Evolutionary conservation across 2,797 vertebrate genomes (phyloP).

Genomic region (Pampus argenteus): DNA sequence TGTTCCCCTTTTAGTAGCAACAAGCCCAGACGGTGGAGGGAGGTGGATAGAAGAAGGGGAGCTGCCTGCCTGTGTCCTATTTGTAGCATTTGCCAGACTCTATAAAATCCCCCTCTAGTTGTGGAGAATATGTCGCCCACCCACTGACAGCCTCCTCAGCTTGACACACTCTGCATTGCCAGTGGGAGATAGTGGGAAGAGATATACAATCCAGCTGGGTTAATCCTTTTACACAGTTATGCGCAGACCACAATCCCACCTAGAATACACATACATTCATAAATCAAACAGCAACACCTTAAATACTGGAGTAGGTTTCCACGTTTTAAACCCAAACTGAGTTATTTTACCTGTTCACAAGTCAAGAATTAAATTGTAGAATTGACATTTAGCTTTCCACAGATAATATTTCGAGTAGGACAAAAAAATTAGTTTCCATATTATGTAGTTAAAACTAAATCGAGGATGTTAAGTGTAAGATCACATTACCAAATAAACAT

Average conservation of each 20-base stretch:
- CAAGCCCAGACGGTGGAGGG: conserved; percentile 69
- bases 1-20: conserved; percentile 73
- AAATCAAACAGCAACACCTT: conserved; percentile 48
- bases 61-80: conserved; percentile 72
- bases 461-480: not conserved
- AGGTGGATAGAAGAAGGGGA: conserved; percentile 67
- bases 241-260: conserved; percentile 64
- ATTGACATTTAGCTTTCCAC: not conserved
- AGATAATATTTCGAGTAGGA: not conserved
- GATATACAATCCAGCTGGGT: conserved; percentile 71
- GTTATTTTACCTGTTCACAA: not conserved
- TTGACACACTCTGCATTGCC: conserved; percentile 71
- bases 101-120: conserved; percentile 78
- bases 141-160: conserved; percentile 76
- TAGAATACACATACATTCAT: conserved; percentile 58
- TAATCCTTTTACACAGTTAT: conserved; percentile 81
- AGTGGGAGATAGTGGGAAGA: conserved; percentile 75
- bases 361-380: not conserved
- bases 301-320: conserved; percentile 28
- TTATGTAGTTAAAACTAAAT: conserved; percentile 23
- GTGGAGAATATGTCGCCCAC: conserved; percentile 76
- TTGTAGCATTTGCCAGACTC: conserved; percentile 80
- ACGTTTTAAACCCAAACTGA: conserved; percentile 7
- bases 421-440: conserved; percentile 17
- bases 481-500: conserved; percentile 28